These are phyloP conservation scores for Equus przewalskii DNA, from an alignment of 2,113 vertebrate genomes.

Conservation along the genomic window DNA sequence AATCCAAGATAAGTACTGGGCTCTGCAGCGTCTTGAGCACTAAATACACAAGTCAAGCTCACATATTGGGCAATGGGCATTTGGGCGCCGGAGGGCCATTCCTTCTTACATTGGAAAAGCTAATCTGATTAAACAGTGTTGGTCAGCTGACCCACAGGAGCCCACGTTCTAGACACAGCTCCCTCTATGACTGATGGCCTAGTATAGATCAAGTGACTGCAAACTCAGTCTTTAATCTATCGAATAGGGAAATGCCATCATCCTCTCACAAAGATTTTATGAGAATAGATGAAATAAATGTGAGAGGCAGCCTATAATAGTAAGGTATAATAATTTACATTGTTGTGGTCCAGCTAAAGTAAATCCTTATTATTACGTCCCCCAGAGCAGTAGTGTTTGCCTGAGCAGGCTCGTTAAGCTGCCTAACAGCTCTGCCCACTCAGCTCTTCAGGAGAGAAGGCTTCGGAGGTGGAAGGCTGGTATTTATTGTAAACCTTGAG, in stretches of 20 bases:
- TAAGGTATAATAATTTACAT: background rate
- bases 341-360: background rate
- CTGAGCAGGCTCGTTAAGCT: background rate
- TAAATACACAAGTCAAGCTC: background rate
- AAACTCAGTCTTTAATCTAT: background rate
- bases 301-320: background rate
- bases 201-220: background rate
- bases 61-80: background rate
- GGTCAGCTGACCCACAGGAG: background rate
- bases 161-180: background rate
- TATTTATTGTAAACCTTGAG: conserved; percentile 31
- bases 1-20: background rate
- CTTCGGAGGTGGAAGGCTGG: conserved; percentile 8
- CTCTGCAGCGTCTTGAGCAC: background rate
- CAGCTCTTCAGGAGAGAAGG: conserved; percentile 6
- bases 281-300: conserved; percentile 31
- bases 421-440: conserved; percentile 22
- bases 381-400: background rate
- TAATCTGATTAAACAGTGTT: background rate
- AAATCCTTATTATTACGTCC: conserved; percentile 1
- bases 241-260: background rate
- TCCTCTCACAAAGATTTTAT: conserved; percentile 47
- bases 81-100: background rate
- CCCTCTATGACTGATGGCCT: background rate
- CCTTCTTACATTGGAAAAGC: background rate